These are phyloP conservation scores for Drosophila peninsularis DNA, from an alignment of 2,888 invertebrate species.

Conservation along the genomic window DNA sequence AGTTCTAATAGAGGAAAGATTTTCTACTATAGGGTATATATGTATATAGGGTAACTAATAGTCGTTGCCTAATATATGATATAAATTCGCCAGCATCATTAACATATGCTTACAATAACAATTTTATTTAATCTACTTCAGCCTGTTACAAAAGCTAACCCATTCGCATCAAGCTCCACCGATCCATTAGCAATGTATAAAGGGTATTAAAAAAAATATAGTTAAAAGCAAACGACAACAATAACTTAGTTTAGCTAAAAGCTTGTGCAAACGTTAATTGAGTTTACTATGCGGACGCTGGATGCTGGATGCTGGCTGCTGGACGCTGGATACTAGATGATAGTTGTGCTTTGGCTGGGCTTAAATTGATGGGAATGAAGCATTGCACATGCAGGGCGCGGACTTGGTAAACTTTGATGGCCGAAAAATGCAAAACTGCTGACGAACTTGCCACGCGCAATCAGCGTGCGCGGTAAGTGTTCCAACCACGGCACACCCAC, in stretches of 20 bases:
- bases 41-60: neutral
- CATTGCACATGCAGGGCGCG: conserved; percentile 22
- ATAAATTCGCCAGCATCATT: neutral
- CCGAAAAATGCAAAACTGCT: conserved; percentile 65
- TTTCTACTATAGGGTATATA: neutral
- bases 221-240: conserved; percentile 35
- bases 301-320: conserved; percentile 18
- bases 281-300: conserved; percentile 55
- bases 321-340: conserved; percentile 13
- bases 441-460: conserved; percentile 73
- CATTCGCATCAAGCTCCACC: neutral
- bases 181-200: neutral
- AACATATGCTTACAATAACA: neutral
- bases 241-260: conserved; percentile 74
- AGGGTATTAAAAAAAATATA: conserved; percentile 22
- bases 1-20: too few species aligned
- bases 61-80: neutral
- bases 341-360: conserved; percentile 21
- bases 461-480: conserved; percentile 63
- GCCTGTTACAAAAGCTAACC: neutral
- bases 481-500: conserved; percentile 39
- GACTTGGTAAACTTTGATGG: conserved; percentile 25
- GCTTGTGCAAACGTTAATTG: conserved; percentile 69
- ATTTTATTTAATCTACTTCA: neutral
- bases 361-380: conserved; percentile 52